Base-by-base conservation (phyloP, 2,113 vertebrate species). In the Seriola rivoliana region DNA sequence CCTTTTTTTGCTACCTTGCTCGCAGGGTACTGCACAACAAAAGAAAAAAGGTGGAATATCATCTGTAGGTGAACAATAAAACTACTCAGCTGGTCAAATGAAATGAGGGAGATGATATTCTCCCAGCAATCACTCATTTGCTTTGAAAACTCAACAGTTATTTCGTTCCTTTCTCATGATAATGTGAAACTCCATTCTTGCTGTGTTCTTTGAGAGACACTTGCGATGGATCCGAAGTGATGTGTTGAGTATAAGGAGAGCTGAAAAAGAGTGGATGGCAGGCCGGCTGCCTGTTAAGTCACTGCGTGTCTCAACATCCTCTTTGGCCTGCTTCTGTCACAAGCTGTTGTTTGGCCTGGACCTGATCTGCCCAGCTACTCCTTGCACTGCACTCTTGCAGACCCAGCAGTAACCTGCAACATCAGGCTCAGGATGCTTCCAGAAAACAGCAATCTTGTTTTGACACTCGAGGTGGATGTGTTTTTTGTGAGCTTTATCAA, bases 311-410 rank as follows among this genome's bases (percentile, higher is more conserved):
- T 90, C 85, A 67, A 84, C 91, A 85, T 92, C 88, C 90, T 92
- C 92, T 87, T 88, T 94, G 92, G 91, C 92, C 92, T 92, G 94
- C 91, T 94, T 95, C 92, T 94, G 93, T 95, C 91, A 93, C 91
- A 92, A 93, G 88, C 84, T 90, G 93, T 94, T 93, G 91, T 92
- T 84, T 86, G 85, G 86, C 86, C 84, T 14, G 78, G 89, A 78
- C 91, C 84, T 94, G 93, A 94, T 94, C 87, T 73, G 88, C 86
- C 84, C 81, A 75, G 88, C 86, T 78, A 80, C 73, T 90, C 79
- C 71, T 79, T 57, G 63, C 81, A 48, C 77, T 82, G 76, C 82
- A 64, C 89, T 85, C 85, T 29, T 87, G 85, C 87, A 87, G 81
- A 90, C 87, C 80, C 64, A 80, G 84, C 83, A 73, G 71, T 85